Evolutionary conservation across 2,888 invertebrate species (phyloP), one percentile per base, ranked within the genome.

Genomic region (Camponotus fellah): DNA sequence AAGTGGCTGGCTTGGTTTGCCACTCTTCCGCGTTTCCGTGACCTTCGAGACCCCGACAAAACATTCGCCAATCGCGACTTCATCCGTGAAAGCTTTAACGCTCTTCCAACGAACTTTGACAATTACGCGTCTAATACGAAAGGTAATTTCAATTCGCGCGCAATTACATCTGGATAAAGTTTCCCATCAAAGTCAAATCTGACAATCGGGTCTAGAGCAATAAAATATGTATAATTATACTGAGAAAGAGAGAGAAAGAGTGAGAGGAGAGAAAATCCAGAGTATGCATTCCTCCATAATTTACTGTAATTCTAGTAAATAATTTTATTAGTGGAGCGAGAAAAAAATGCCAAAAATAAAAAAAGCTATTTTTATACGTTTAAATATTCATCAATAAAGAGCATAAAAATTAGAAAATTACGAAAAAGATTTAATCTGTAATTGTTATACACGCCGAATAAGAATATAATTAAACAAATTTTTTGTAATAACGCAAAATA

Each of bases 1-100:
- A 93, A 93, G 93, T 93, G 92, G 90, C 87, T 89, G 88, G 83
- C 87, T 89, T 66, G 81, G 87, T 87, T 88, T 84, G 82, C 81
- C 85, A 84, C 85, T 89, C 88, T 90, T 87, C 85, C 74, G 79
- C 79, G 49, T 58, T 62, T 74, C 72, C 86, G 68, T 85, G 88
- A 86, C 87, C 86, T 86, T 87, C 82, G 71, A 9, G 58, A 46
- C 34, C 72, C 58, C 32, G 53, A 60, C 77, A 72, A 87, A 86
- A 77, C 64, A 72, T 81, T 81, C 64, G 40, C 46, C 49, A 12
- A 64, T 62, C 49, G 76, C 58, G 21, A 58, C 17, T 21, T 34
- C 43, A 43, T 43, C 60, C 72, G 17, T 60, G 26, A 9, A 80
- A 60, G 72, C 26, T 72, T 71, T 60, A 77, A 17, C 46, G 26